Evolutionary conservation across 2,113 vertebrate genomes (phyloP).

Genomic region (Coracopsis vasa): DNA sequence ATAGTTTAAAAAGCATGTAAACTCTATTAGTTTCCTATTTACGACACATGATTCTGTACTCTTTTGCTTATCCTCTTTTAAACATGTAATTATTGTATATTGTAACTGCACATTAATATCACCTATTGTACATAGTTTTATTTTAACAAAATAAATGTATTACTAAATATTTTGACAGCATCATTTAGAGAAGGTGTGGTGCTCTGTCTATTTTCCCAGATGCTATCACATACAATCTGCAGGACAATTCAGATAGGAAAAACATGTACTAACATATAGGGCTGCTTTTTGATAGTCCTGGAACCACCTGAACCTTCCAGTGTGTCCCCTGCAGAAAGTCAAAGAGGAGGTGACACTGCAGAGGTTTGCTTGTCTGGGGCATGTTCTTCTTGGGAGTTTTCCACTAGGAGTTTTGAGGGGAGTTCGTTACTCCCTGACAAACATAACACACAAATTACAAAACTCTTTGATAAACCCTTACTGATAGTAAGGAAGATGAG

Average conservation of each 20-base stretch:
- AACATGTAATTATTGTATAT: slow-evolving; percentile 60
- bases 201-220: not conserved
- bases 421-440: not conserved
- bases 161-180: slow-evolving; percentile 52
- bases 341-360: not conserved
- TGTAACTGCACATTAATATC: slow-evolving; percentile 38
- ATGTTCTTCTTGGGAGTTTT: not conserved
- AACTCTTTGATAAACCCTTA: not conserved
- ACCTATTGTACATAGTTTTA: slow-evolving; percentile 43
- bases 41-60: slow-evolving; percentile 28
- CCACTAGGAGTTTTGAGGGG: not conserved
- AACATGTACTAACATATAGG: not conserved
- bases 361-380: not conserved
- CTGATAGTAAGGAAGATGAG: not conserved
- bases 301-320: not conserved
- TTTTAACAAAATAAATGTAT: slow-evolving; percentile 67
- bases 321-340: not conserved
- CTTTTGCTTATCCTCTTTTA: slow-evolving; percentile 32
- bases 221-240: not conserved
- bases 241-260: not conserved
- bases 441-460: not conserved
- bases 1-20: slow-evolving; percentile 25
- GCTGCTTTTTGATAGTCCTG: not conserved
- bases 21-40: slow-evolving; percentile 43
- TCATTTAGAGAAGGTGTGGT: not conserved